Evolutionary conservation across 2,888 invertebrate genomes (phyloP).

Genomic region (Steinernema hermaphroditum): DNA sequence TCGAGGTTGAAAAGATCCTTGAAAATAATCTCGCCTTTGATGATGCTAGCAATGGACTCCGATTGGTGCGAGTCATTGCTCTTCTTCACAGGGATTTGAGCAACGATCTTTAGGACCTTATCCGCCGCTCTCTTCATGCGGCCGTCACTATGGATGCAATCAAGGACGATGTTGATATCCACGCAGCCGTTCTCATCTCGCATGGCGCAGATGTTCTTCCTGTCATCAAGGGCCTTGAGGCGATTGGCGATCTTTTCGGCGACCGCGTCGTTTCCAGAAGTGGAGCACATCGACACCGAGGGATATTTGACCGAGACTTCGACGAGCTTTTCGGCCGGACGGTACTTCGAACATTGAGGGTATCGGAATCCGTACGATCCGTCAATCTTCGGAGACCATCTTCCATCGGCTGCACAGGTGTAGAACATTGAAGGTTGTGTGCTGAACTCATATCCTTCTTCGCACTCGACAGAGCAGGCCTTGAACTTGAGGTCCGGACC

Average conservation of each 20-base stretch:
- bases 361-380: slow-evolving; percentile 57
- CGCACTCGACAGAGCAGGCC: slow-evolving; percentile 78
- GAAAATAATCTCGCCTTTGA: slow-evolving; percentile 87
- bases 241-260: slow-evolving; percentile 82
- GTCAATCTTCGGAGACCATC: slow-evolving; percentile 79
- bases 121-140: slow-evolving; percentile 29
- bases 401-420: slow-evolving; percentile 95
- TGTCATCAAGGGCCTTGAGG: slow-evolving; percentile 85
- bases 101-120: slow-evolving; percentile 34
- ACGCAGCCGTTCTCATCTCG: slow-evolving; percentile 79
- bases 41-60: slow-evolving; percentile 75
- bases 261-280: slow-evolving; percentile 74
- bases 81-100: slow-evolving; percentile 71
- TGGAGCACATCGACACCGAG: slow-evolving; percentile 91
- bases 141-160: slow-evolving; percentile 44
- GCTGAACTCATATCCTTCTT: slow-evolving; percentile 74
- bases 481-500: slow-evolving; percentile 79
- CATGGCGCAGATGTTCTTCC: slow-evolving; percentile 91
- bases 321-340: slow-evolving; percentile 90
- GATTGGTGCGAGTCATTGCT: neutral
- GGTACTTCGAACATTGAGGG: slow-evolving; percentile 68
- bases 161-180: slow-evolving; percentile 75
- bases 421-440: slow-evolving; percentile 93
- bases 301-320: slow-evolving; percentile 91
- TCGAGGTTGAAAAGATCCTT: slow-evolving; percentile 70